Percentiles rank a stretch among this genome's conserved stretches.
These are phyloP conservation scores for Andrena flavipes DNA, from an alignment of 2,888 invertebrate genomes.

Conservation along the genomic window DNA sequence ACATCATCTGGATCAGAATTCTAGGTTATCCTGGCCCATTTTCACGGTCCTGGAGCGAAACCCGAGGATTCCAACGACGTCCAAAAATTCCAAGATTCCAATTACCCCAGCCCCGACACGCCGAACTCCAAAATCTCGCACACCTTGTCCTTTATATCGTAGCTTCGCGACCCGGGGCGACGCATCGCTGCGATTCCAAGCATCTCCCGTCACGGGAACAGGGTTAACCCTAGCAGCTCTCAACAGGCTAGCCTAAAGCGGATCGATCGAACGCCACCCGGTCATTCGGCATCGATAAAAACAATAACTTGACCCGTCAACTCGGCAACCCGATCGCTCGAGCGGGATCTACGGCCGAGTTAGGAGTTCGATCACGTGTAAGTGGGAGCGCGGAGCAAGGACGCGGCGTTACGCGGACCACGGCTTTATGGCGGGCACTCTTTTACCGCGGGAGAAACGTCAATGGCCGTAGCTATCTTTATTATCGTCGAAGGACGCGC, in stretches of 20 bases:
- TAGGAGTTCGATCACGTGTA: slow-evolving; percentile 41
- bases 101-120: no score
- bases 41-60: no score
- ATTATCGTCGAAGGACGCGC: slow-evolving; percentile 54
- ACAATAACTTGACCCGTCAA: slow-evolving; percentile 6
- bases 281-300: slow-evolving; percentile 9
- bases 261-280: not conserved
- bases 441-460: slow-evolving; percentile 32
- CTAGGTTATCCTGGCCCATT: no score
- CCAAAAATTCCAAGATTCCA: no score
- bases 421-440: slow-evolving; percentile 25
- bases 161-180: no score
- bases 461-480: slow-evolving; percentile 53
- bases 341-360: slow-evolving; percentile 11
- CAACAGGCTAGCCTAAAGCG: not conserved
- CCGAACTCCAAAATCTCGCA: no score
- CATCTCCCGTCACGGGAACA: not conserved
- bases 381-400: slow-evolving; percentile 9
- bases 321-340: not conserved
- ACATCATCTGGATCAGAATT: no score
- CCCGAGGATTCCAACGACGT: no score
- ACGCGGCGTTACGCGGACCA: slow-evolving; percentile 11
- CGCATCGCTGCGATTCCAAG: no score
- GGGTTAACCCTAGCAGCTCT: not conserved
- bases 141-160: no score